Evolutionary conservation across 2,113 vertebrate genomes (phyloP), one percentile per base, ranked within the genome.

Genomic region (Tympanuchus pallidicinctus): DNA sequence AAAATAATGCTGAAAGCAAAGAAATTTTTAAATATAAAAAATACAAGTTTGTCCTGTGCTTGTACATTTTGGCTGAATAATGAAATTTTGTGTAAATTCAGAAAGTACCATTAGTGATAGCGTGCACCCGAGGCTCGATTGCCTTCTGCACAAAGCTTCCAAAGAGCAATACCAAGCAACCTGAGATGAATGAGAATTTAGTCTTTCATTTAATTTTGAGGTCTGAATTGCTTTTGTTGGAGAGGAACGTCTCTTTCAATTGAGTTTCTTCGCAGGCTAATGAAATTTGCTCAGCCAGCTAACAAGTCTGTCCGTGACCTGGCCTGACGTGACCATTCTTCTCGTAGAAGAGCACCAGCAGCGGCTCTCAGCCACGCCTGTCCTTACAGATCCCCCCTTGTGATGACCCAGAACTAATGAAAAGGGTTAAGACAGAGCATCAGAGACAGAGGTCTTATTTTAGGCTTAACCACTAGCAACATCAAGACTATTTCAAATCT

Each of bases 271-370:
- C 34, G 32, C 60, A 25, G 28, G 24, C 15, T 70, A 84, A 19
- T 43, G 47, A 57, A 60, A 83, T 94, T 60, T 83, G 3, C 32
- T 64, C 47, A 76, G 56, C 14, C 42, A 56, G 0, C 11, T 43
- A 32, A 32, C 45, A 54, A 70, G 21, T 36, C 30, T 87, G 34
- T 54, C 64, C 25, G 1, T 21, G 42, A 22, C 16, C 6, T 79
- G 63, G 11, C 66, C 34, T 60, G 61, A 57, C 16, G 13, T 0
- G 1, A 7, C 64, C 21, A 12, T 4, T 1, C 19, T 70, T 38
- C 42, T 65, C 4, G 1, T 0, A 10, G 32, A 47, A n/a, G 47
- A 59, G 16, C 30, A 15, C 13, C 48, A 71, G 47, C 12, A 14
- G 34, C 59, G 27, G 22, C 21, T 45, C 42, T 60, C 66, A 93